Evolutionary conservation across 2,888 invertebrate genomes (phyloP), one percentile per base, ranked within the genome.

Genomic region (Trissoscelio sp.): DNA sequence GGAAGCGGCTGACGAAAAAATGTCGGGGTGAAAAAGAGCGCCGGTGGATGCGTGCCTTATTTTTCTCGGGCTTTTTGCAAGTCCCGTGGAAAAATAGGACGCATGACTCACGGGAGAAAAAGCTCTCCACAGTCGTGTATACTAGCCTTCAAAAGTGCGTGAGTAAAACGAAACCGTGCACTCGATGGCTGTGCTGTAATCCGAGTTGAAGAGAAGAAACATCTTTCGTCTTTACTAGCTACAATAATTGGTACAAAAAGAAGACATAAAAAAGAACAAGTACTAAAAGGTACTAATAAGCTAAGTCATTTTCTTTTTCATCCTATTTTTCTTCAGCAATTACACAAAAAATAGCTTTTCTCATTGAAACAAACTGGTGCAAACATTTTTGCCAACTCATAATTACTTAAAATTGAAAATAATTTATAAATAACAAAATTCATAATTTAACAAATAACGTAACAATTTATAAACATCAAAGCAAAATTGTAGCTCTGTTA

Each of bases 211-310:
- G 51, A 44, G 39, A 53, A 51, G 31, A 70, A 72, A 72, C 79
- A 58, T 66, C 51, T 72, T 64, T 48, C 70, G 70, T 51, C 57
- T 74, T 74, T 66, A 55, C 37, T 57, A 28, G 55, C 48, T 57
- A 55, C 64, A 66, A 66, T 74, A 74, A 74, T 66, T 57, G 28
- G 57, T 74, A 48, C 34, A 42, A 74, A 74, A 57, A 57, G 18
- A 57, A 74, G 34, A 55, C 24, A 39, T 18, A 22, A 60, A 42
- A 42, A 51, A 22, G 20, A 73, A 42, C 64, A 24, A 55, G 37
- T 64, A 74, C 57, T 66, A 48, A 66, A 75, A 58, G 74, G 24
- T 28, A 75, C 74, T 74, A 46, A 74, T 74, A 74, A 74, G 64
- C 24, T n/a, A 46, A 57, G 57, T 28, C 46, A 28, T 74, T 46